A percentile compares a stretch with the other conserved stretches of the same genome.
phyloP scores from a whole-genome alignment of 1,140 invertebrate genomes.

The Magallana angulata region DNA sequence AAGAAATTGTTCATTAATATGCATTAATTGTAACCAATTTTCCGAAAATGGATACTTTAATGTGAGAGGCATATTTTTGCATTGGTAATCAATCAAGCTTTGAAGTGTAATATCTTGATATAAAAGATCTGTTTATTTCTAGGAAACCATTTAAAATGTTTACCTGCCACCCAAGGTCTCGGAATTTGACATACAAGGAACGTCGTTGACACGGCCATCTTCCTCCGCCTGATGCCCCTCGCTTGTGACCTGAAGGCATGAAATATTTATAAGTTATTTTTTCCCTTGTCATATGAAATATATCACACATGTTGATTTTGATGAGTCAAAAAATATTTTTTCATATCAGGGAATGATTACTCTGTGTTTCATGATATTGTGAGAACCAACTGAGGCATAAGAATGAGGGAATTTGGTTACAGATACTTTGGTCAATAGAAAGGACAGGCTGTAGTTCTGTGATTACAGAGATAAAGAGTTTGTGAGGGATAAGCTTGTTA shows the following conservation, averaged over 20 bases:
- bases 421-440: too few relatives aligned
- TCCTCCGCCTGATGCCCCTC: background rate
- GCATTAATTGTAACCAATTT: background rate
- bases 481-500: too few relatives aligned
- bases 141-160: constrained; percentile 27
- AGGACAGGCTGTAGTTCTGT: too few relatives aligned
- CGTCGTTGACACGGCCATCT: constrained; percentile 86
- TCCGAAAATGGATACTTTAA: background rate
- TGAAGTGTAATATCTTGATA: background rate
- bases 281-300: too few relatives aligned
- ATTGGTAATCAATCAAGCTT: constrained; percentile 1
- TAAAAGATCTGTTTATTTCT: background rate
- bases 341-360: too few relatives aligned
- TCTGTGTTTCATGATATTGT: too few relatives aligned
- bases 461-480: too few relatives aligned
- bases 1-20: background rate
- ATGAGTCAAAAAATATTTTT: too few relatives aligned
- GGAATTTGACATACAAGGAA: constrained; percentile 96
- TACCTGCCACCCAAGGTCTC: constrained; percentile 95
- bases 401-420: too few relatives aligned
- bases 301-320: too few relatives aligned
- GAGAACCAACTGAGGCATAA: too few relatives aligned
- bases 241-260: constrained; percentile 28
- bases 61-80: background rate
- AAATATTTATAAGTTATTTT: background rate